Conservation (phyloP, 2,888 invertebrate species). For the Magallana nippona region DNA sequence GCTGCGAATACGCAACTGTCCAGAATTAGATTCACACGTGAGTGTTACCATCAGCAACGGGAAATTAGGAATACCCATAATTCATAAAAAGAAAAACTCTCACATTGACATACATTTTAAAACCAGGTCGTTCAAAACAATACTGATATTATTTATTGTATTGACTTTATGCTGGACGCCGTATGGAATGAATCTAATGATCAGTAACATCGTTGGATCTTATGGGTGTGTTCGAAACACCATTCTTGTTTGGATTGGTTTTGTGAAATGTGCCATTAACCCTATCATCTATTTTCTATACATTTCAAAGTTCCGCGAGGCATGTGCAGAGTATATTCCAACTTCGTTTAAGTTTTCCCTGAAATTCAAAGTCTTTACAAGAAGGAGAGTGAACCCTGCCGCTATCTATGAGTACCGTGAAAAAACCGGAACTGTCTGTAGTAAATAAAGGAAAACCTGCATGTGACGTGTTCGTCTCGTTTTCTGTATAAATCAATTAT, state of each 20-base stretch:
- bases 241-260: constrained; percentile 65
- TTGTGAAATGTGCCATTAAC: constrained; percentile 71
- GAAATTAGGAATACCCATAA: constrained; percentile 55
- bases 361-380: constrained; percentile 35
- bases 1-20: constrained; percentile 61
- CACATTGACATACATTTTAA: constrained; percentile 71
- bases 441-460: background rate
- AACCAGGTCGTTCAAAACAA: constrained; percentile 73
- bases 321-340: constrained; percentile 56
- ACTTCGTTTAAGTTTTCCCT: constrained; percentile 27
- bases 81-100: constrained; percentile 50
- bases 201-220: constrained; percentile 49
- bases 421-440: background rate
- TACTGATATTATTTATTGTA: constrained; percentile 69
- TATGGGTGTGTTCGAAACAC: constrained; percentile 48
- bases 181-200: constrained; percentile 59
- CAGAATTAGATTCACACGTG: constrained; percentile 54
- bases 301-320: constrained; percentile 68
- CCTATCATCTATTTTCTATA: constrained; percentile 72
- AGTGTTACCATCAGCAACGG: constrained; percentile 60
- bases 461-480: background rate
- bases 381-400: constrained; percentile 58
- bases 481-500: background rate
- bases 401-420: constrained; percentile 50
- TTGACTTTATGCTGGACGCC: constrained; percentile 71